A percentile compares a stretch with the other conserved stretches of the same genome.
Evolutionary conservation across 2,888 invertebrate genomes (phyloP).

Genomic region (Hyppa rectilinea): DNA sequence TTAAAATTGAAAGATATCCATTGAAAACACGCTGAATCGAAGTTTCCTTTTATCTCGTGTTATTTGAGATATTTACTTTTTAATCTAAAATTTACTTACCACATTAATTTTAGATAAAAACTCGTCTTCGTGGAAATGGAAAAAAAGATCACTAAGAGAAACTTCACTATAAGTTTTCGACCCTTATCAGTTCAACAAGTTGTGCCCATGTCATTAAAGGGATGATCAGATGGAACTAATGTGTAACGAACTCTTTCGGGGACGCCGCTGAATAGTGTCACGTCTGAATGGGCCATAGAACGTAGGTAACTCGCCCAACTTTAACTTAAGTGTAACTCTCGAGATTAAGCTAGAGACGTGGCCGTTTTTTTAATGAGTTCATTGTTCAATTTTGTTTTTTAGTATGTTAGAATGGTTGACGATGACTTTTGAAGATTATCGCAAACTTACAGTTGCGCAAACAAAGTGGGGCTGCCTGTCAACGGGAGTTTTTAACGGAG

Average conservation of each 20-base stretch:
- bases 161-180: background rate
- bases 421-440: background rate
- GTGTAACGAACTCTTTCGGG: slow-evolving; percentile 48
- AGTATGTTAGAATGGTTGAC: slow-evolving; percentile 18
- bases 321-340: slow-evolving; percentile 53
- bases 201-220: slow-evolving; percentile 50
- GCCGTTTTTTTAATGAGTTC: slow-evolving; percentile 53
- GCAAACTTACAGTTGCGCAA: too few species aligned
- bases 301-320: slow-evolving; percentile 50
- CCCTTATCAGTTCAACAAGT: slow-evolving; percentile 47
- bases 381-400: slow-evolving; percentile 42
- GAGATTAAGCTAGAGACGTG: slow-evolving; percentile 56
- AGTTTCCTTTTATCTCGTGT: too few species aligned
- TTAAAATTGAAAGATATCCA: too few species aligned
- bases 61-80: too few species aligned
- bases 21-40: too few species aligned
- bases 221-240: slow-evolving; percentile 52
- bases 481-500: too few species aligned
- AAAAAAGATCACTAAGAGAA: background rate
- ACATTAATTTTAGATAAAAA: background rate
- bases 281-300: slow-evolving; percentile 55
- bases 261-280: slow-evolving; percentile 51
- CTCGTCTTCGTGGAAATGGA: slow-evolving; percentile 20
- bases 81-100: too few species aligned
- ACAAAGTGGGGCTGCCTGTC: too few species aligned